Conservation (phyloP, 2,797 vertebrate species). For the Arrhamphus sclerolepis region DNA sequence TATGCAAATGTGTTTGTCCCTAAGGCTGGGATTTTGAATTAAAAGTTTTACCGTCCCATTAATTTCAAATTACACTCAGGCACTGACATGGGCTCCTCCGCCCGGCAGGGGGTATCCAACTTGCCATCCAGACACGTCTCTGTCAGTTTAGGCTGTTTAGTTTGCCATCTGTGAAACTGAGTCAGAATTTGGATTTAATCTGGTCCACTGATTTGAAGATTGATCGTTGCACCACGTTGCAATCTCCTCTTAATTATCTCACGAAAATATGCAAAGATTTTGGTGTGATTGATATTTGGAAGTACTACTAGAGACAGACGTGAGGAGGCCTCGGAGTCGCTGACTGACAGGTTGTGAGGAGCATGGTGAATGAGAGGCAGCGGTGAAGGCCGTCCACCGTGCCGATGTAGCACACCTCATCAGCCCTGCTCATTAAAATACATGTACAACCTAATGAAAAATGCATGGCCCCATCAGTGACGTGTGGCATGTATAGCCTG, state of each 20-base stretch:
- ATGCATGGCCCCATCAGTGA: constrained; percentile 73
- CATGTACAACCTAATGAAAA: constrained; percentile 68
- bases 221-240: constrained; percentile 72
- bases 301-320: constrained; percentile 72
- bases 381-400: constrained; percentile 62
- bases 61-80: constrained; percentile 85
- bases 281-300: constrained; percentile 76
- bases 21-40: constrained; percentile 85
- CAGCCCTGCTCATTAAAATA: constrained; percentile 76
- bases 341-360: constrained; percentile 75
- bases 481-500: constrained; percentile 59
- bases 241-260: constrained; percentile 76
- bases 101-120: constrained; percentile 63
- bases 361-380: constrained; percentile 48
- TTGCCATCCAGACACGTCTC: constrained; percentile 70
- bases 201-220: constrained; percentile 77
- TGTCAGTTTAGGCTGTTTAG: constrained; percentile 74
- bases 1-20: constrained; percentile 88
- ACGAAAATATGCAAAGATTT: constrained; percentile 71
- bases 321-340: constrained; percentile 66
- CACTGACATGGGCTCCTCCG: constrained; percentile 74
- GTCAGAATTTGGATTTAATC: constrained; percentile 71
- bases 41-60: constrained; percentile 87
- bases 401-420: constrained; percentile 60
- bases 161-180: constrained; percentile 77